Percentiles rank a stretch among this genome's conserved stretches.
These are phyloP conservation scores for Mactra quadrangularis DNA, from an alignment of 1,140 invertebrate genomes.

Conservation along the genomic window DNA sequence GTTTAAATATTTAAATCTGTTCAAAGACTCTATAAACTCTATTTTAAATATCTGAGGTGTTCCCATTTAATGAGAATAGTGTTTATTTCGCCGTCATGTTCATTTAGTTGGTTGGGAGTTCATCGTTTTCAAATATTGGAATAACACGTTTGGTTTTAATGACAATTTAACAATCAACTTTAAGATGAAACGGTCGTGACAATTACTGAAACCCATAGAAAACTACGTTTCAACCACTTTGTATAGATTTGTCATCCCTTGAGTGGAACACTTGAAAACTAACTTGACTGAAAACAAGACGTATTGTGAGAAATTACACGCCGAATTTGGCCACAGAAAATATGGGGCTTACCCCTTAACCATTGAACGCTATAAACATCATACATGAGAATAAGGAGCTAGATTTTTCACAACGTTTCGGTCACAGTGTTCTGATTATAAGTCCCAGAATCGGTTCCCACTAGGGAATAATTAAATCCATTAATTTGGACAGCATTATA, in stretches of 20 bases:
- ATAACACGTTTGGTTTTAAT: conserved; percentile 47
- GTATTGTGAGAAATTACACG: conserved; percentile 50
- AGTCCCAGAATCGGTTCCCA: background rate
- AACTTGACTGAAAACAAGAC: conserved; percentile 36
- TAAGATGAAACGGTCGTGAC: conserved; percentile 17
- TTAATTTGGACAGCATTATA: conserved; percentile 20
- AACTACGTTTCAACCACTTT: conserved; percentile 32
- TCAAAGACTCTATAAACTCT: too few species aligned
- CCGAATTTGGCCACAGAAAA: conserved; percentile 20
- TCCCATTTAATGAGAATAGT: too few species aligned
- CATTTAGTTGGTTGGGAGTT: conserved; percentile 19
- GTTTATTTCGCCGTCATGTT: background rate
- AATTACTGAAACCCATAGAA: conserved; percentile 39
- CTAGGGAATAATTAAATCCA: conserved; percentile 38
- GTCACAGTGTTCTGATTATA: too few species aligned
- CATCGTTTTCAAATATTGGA: conserved; percentile 39
- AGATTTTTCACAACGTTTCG: too few species aligned
- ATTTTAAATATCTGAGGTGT: too few species aligned
- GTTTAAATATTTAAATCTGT: too few species aligned
- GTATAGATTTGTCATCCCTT: conserved; percentile 53
- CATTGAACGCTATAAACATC: too few species aligned
- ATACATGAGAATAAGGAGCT: too few species aligned
- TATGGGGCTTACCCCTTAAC: too few species aligned
- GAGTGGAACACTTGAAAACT: conserved; percentile 49
- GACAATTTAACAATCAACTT: conserved; percentile 39